Evolutionary conservation across 2,113 vertebrate genomes (phyloP).

Genomic region (Mesocricetus auratus): DNA sequence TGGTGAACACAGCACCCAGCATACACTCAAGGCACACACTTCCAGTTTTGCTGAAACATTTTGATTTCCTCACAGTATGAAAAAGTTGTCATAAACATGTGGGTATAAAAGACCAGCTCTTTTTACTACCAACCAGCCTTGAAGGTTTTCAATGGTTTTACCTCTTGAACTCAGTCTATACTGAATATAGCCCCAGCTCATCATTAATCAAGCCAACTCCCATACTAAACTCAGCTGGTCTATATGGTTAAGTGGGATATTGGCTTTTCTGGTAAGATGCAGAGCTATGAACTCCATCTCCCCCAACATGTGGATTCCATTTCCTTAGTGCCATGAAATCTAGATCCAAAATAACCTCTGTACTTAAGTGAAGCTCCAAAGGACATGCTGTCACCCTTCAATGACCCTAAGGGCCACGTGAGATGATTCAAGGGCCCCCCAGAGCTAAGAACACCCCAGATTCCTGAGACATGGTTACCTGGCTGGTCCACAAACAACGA

Average conservation of each 20-base stretch:
- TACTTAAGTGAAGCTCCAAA: neutral
- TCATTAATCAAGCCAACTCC: neutral
- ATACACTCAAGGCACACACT: neutral
- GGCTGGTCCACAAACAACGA: conserved; percentile 94
- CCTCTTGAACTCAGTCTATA: neutral
- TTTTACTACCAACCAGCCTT: neutral
- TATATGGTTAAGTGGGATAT: neutral
- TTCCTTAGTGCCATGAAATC: neutral
- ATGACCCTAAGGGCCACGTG: fast-evolving
- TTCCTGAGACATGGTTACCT: conserved; percentile 87
- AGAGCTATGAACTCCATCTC: neutral
- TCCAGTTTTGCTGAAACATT: neutral
- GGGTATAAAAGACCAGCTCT: neutral
- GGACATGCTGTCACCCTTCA: neutral
- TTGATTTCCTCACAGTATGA: neutral
- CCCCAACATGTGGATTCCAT: neutral
- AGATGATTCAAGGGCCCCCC: neutral
- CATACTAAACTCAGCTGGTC: neutral
- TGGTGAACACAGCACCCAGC: fast-evolving
- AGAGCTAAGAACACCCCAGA: neutral
- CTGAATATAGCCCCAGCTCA: neutral
- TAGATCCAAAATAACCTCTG: neutral
- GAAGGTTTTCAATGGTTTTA: neutral
- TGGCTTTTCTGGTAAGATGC: neutral
- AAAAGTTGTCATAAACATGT: neutral